A percentile compares a stretch with the other conserved stretches of the same genome.
phyloP scores from a whole-genome alignment of 2,113 vertebrate genomes.

The Tragelaphus imberbis region DNA sequence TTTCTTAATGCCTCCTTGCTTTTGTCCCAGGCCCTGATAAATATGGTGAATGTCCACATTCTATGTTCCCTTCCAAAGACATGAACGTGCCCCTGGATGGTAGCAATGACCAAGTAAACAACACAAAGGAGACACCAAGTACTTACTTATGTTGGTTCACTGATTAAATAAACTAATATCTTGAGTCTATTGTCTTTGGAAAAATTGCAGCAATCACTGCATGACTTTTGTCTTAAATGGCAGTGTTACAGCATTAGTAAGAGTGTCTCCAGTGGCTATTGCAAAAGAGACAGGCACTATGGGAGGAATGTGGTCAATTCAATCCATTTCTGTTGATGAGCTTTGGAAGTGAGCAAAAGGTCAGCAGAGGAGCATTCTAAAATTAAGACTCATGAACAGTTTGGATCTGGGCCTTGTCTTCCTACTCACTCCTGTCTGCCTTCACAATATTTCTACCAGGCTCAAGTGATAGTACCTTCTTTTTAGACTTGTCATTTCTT shows the following conservation, averaged over 20 bases:
- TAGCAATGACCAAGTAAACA: neutral
- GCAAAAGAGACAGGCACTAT: neutral
- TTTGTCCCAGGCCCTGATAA: neutral
- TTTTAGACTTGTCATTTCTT: neutral
- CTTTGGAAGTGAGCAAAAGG: neutral
- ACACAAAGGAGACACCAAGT: neutral
- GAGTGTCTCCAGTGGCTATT: neutral
- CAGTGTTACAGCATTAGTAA: neutral
- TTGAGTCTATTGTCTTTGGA: neutral
- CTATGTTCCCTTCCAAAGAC: neutral
- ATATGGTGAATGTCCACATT: neutral
- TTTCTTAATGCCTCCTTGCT: neutral
- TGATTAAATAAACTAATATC: neutral
- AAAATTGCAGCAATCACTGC: neutral
- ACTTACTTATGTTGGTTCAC: neutral
- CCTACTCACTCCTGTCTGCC: neutral
- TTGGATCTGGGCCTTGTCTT: neutral
- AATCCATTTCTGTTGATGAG: neutral
- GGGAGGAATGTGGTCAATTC: neutral
- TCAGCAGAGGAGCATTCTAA: neutral
- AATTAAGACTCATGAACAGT: neutral
- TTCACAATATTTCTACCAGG: neutral
- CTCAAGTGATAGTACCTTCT: neutral
- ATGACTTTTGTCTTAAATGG: slow-evolving; percentile 36
- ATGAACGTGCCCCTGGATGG: neutral